phyloP scores from a whole-genome alignment of 2,113 vertebrate species.

The Mixornis gularis region DNA sequence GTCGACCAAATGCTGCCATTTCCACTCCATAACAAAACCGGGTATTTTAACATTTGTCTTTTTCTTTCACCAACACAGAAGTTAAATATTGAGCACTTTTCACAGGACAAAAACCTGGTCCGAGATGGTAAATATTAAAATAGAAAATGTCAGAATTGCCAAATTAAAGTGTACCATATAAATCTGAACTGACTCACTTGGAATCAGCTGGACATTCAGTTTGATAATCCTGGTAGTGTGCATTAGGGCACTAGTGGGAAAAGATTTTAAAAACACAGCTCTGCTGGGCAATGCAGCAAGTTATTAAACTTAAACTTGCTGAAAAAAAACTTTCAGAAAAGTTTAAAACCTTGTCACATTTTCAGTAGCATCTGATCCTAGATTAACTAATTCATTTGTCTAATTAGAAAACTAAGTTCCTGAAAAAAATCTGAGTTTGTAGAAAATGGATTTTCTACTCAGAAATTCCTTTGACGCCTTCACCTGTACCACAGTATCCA shows the following conservation, averaged over 20 bases:
- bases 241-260: neutral
- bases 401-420: neutral
- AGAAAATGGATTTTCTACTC: neutral
- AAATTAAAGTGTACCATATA: neutral
- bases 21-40: rapidly evolving
- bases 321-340: neutral
- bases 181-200: neutral
- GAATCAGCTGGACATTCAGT: neutral
- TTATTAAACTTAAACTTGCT: neutral
- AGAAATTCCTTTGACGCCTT: neutral
- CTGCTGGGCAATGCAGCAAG: neutral
- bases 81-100: neutral
- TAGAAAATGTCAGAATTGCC: neutral
- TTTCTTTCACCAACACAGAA: neutral
- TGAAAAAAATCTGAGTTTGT: neutral
- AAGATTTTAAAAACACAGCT: neutral
- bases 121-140: neutral
- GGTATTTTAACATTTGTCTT: neutral
- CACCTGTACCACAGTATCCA: neutral
- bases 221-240: neutral
- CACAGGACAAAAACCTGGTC: neutral
- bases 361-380: neutral
- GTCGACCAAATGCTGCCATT: neutral
- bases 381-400: neutral
- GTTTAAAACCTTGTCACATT: neutral